Evolutionary conservation across 2,797 vertebrate genomes (phyloP).

Genomic region (Sebastes steindachneri): DNA sequence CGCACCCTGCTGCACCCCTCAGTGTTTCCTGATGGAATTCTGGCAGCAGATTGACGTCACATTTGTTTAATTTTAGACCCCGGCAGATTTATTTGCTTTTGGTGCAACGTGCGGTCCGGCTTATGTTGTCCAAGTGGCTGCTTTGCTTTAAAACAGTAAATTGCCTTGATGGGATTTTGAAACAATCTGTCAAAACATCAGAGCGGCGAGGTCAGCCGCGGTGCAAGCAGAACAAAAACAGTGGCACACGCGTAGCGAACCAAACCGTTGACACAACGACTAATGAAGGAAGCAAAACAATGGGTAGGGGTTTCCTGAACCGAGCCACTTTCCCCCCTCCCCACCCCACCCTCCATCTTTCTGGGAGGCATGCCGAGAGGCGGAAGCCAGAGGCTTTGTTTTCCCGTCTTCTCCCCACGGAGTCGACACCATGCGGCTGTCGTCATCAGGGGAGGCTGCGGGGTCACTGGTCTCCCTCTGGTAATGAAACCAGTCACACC

Average conservation of each 20-base stretch:
- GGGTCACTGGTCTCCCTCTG: slow-evolving; percentile 74
- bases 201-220: slow-evolving; percentile 72
- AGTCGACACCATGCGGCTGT: slow-evolving; percentile 66
- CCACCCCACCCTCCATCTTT: slow-evolving; percentile 21
- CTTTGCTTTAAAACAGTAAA: slow-evolving; percentile 62
- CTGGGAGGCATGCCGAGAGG: slow-evolving; percentile 69
- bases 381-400: slow-evolving; percentile 76
- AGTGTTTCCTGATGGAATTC: slow-evolving; percentile 66
- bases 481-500: slow-evolving; percentile 73
- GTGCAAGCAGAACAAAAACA: slow-evolving; percentile 81
- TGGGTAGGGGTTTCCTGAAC: slow-evolving; percentile 85
- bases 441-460: slow-evolving; percentile 82
- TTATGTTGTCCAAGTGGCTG: slow-evolving; percentile 60
- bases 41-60: slow-evolving; percentile 66
- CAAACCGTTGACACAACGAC: slow-evolving; percentile 82
- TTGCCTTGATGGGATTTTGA: slow-evolving; percentile 80
- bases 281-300: slow-evolving; percentile 89
- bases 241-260: slow-evolving; percentile 81
- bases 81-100: slow-evolving; percentile 71
- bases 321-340: neutral
- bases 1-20: slow-evolving; percentile 49
- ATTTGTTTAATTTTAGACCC: slow-evolving; percentile 75
- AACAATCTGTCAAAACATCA: slow-evolving; percentile 87
- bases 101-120: slow-evolving; percentile 39
- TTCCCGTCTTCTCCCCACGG: slow-evolving; percentile 76